Evolutionary conservation across 2,113 vertebrate species (phyloP), one percentile per base, ranked within the genome.

Genomic region (Cheirogaleus medius): DNA sequence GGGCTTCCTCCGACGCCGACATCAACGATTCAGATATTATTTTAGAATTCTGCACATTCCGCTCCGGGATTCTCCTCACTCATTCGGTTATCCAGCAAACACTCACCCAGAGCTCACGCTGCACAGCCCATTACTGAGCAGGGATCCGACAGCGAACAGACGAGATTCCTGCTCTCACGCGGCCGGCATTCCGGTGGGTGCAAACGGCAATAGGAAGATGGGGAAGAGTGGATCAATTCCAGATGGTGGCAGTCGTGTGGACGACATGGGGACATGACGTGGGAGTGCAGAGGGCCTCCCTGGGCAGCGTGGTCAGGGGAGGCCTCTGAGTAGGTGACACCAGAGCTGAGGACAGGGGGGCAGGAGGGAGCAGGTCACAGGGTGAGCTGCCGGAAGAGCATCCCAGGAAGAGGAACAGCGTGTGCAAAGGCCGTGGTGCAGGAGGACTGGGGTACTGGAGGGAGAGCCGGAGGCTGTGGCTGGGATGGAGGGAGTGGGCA

Each of bases 231-330:
- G 63, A 71, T n/a, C 71, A 1, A 11, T 13, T 63, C 84, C 78
- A 49, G 42, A 71, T 0, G 12, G 49, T 37, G 78, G 14, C 29
- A 15, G 80, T 20, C 27, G 25, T 39, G 20, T 49, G 47, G 5
- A 44, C 25, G 20, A 44, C 29, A 0, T 0, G 7, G 25, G 39
- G 37, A 39, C 52, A 0, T 5, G 37, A 47, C 1, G 0, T 6
- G 6, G 18, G 44, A 13, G 64, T 18, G 4, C 8, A 0, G 47
- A 32, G 21, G 6, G 15, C 77, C 76, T 29, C 77, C 27, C 34
- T 3, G n/a, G 32, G 14, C 5, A 52, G 34, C 14, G 63, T 0
- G 0, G 80, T 13, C 25, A 18, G 47, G 11, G 8, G 8, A 32
- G 18, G 56, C 14, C 37, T 89, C 74, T 94, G 81, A n/a, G 56